phyloP scores from a whole-genome alignment of 2,113 vertebrate genomes.

The Melanocharis versteri region DNA sequence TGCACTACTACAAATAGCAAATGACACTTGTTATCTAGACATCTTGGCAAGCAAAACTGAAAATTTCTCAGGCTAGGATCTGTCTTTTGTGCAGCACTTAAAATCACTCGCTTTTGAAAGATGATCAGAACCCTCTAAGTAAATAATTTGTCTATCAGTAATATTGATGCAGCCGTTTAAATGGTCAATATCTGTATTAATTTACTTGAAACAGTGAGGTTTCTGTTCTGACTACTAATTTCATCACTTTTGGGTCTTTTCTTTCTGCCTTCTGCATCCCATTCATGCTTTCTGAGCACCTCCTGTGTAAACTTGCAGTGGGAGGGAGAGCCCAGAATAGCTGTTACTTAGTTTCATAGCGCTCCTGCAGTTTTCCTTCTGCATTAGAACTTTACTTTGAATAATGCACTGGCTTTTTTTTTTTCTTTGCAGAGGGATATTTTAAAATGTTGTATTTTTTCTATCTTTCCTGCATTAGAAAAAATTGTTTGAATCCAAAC shows the following conservation, averaged over 20 bases:
- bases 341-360: background rate
- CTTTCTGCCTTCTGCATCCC: background rate
- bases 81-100: background rate
- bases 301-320: background rate
- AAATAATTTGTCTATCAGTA: background rate
- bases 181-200: background rate
- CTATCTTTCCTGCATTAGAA: background rate
- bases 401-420: background rate
- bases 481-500: background rate
- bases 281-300: background rate
- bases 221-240: background rate
- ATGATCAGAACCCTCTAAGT: background rate
- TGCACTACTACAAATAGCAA: background rate
- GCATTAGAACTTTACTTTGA: background rate
- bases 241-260: background rate
- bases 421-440: background rate
- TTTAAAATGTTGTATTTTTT: background rate
- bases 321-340: background rate
- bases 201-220: background rate
- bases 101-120: background rate
- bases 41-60: background rate
- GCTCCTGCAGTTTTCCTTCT: background rate
- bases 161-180: background rate
- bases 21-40: background rate
- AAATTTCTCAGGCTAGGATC: background rate